phyloP scores from a whole-genome alignment of 2,797 vertebrate species.

The Tympanoctomys barrerae region DNA sequence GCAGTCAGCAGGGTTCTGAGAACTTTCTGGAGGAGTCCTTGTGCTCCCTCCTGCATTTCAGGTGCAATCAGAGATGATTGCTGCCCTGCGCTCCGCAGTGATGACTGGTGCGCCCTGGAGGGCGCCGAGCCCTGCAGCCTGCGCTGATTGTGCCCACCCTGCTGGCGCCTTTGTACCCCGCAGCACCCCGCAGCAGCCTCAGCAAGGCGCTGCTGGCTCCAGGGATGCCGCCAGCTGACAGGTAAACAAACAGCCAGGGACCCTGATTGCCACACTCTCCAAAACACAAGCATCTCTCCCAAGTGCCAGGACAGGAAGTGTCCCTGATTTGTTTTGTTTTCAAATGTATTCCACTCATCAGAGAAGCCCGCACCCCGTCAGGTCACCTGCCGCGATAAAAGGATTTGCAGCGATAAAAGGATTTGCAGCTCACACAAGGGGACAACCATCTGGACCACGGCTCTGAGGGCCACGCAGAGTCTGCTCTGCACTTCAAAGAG shows the following conservation, averaged over 20 bases:
- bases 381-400: slow-evolving; percentile 75
- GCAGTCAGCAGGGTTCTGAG: background rate
- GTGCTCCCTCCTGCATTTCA: slow-evolving; percentile 65
- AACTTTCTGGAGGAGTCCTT: background rate
- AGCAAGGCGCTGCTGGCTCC: slow-evolving; percentile 43
- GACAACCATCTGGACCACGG: slow-evolving; percentile 58
- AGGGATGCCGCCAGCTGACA: slow-evolving; percentile 60
- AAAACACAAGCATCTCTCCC: slow-evolving; percentile 56
- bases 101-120: slow-evolving; percentile 46
- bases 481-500: slow-evolving; percentile 57
- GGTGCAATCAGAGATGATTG: slow-evolving; percentile 65
- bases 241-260: slow-evolving; percentile 69
- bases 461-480: background rate
- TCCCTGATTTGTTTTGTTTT: slow-evolving; percentile 56
- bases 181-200: slow-evolving; percentile 70
- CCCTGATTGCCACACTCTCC: slow-evolving; percentile 76
- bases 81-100: slow-evolving; percentile 57
- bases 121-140: slow-evolving; percentile 72
- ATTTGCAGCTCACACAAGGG: slow-evolving; percentile 6
- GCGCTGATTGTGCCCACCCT: slow-evolving; percentile 81
- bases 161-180: slow-evolving; percentile 76
- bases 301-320: slow-evolving; percentile 52
- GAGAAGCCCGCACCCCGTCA: slow-evolving; percentile 28
- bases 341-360: slow-evolving; percentile 47
- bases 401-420: slow-evolving; percentile 72